Conservation (phyloP, 2,113 vertebrate species). For the Oryzias celebensis region DNA sequence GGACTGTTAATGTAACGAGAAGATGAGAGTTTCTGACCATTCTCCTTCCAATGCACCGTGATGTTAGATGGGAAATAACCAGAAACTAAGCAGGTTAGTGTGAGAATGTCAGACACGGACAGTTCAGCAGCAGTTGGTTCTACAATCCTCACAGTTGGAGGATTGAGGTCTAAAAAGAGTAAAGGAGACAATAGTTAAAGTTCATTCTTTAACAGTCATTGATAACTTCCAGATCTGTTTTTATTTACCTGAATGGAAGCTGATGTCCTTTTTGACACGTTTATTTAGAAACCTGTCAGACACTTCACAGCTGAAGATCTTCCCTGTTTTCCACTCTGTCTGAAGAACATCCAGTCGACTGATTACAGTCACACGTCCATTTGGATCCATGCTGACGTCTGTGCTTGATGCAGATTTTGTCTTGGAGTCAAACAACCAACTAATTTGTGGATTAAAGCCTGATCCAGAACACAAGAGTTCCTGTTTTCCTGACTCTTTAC, state of each 20-base stretch:
- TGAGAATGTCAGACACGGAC: constrained; percentile 5
- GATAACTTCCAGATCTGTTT: background rate
- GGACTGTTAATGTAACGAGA: constrained; percentile 52
- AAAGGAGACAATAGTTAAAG: background rate
- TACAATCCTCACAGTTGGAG: constrained; percentile 53
- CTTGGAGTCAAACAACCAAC: too few relatives aligned
- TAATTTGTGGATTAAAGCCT: too few relatives aligned
- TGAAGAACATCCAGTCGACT: constrained; percentile 1
- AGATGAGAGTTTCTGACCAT: constrained; percentile 28
- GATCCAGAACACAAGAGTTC: too few relatives aligned
- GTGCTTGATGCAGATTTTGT: too few relatives aligned
- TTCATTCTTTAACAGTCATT: too few relatives aligned
- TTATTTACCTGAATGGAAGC: constrained; percentile 65
- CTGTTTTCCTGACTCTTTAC: too few relatives aligned
- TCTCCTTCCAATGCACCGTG: constrained; percentile 60
- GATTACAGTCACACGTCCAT: too few relatives aligned
- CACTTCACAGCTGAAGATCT: constrained; percentile 58
- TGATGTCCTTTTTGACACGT: background rate
- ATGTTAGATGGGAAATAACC: constrained; percentile 65
- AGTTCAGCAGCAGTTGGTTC: constrained; percentile 44
- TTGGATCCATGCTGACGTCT: too few relatives aligned
- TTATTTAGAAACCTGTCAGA: constrained; percentile 14
- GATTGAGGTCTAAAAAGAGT: constrained; percentile 30
- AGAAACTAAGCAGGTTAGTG: constrained; percentile 59
- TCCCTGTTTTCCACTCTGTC: constrained; percentile 57